These are phyloP conservation scores for Dryobates pubescens DNA, from an alignment of 2,797 vertebrate species.

Conservation along the genomic window DNA sequence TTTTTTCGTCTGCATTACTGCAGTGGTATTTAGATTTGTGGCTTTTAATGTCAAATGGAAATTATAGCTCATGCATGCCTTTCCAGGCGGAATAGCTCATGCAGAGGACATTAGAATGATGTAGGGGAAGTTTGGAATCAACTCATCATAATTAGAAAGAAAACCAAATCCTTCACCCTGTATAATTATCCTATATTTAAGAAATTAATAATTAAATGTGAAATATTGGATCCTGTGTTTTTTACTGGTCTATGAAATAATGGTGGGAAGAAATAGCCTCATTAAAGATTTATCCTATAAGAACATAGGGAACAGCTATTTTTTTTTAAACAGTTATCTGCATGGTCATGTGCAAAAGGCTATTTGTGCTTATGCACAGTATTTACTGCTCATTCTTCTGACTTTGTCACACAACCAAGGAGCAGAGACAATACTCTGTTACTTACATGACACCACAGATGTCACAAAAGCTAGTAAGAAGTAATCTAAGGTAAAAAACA, in stretches of 20 bases:
- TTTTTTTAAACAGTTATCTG: not conserved
- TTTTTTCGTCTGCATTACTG: conserved; percentile 11
- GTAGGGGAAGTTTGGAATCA: conserved; percentile 33
- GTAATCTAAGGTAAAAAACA: not conserved
- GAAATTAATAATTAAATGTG: conserved; percentile 17
- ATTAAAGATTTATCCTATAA: not conserved
- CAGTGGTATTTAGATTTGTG: conserved; percentile 46
- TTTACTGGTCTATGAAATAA: conserved; percentile 1
- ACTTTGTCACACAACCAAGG: not conserved
- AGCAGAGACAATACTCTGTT: not conserved
- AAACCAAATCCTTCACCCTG: not conserved
- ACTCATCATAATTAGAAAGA: conserved; percentile 12
- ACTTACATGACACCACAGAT: not conserved
- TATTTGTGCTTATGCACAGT: not conserved
- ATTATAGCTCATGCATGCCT: conserved; percentile 25
- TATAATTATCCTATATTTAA: not conserved
- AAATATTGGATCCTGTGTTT: not conserved
- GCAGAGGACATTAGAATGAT: not conserved
- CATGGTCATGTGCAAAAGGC: not conserved
- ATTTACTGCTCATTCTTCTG: not conserved
- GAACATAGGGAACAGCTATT: not conserved
- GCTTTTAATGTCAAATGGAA: conserved; percentile 59
- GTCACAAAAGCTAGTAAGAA: not conserved
- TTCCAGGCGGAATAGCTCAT: conserved; percentile 18
- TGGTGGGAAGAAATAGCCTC: not conserved